Base-by-base conservation (phyloP, 2,113 vertebrate species). In the Apteryx owenii region DNA sequence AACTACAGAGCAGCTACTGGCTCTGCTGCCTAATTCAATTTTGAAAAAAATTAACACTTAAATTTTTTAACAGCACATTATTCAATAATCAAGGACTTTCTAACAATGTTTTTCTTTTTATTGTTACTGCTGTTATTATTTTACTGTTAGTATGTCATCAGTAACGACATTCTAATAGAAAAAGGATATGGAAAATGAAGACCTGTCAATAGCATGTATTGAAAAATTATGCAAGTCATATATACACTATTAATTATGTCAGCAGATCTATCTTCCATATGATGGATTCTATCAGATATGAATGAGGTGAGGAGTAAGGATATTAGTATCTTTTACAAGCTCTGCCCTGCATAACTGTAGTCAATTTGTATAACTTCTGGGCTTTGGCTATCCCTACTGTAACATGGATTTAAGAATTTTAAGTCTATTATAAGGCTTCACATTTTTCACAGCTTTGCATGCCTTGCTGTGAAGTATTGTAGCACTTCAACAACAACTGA, bases 401-500 rank as follows among this genome's bases (percentile, higher is more conserved):
- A 76, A 89, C 80, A 40, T 9, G 53, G 61, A 25, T 4, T 1
- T 73, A 62, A 75, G 85, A 92, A 81, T 84, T 91, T 79, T 44
- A 56, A 78, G 78, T 69, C 38, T 4, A 0, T 40, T 71, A 42
- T 81, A 87, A 91, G 94, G 33, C 69, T 93, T 70, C 0, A 1
- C 81, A n/a, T 81, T 89, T 87, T 89, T 69, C 42, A 69, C 64
- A 44, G 84, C 70, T 94, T 94, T 87, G 75, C 66, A 69, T n/a
- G 18, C 2, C 14, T 53, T 85, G 66, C 42, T 85, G 70, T 72
- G 89, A 69, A 81, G 58, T 89, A 61, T 81, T 89, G 29, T 3
- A 72, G 36, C 3, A 3, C 15, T 38, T 77, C 22, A 25, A 21
- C 56, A 80, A 62, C 29, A n/a, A 12, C 4, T 75, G 72, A 90